Percentiles rank a stretch among this genome's conserved stretches.
Conservation (phyloP, 35 echinoderm and acorn worm genomes). For the Heliocidaris erythrogramma region DNA sequence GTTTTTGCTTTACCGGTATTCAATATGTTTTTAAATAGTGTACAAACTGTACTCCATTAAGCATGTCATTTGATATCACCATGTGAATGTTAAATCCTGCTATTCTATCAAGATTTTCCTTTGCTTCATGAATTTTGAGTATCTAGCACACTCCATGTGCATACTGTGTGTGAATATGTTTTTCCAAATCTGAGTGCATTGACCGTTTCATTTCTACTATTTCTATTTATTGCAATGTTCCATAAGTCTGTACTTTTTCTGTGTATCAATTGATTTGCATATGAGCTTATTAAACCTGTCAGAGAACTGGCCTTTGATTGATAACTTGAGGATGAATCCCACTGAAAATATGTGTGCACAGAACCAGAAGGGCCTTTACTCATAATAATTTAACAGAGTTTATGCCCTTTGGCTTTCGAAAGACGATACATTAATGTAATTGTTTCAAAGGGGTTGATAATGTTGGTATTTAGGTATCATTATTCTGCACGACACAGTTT, state of each 20-base stretch:
- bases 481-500: background rate
- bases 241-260: background rate
- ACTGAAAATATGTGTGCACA: background rate
- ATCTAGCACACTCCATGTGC: background rate
- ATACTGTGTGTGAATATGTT: background rate
- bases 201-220: background rate
- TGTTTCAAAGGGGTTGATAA: background rate
- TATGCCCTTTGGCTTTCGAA: no score
- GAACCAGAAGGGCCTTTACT: no score
- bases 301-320: background rate
- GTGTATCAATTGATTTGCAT: background rate
- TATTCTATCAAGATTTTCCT: background rate
- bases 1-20: no score
- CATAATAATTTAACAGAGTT: no score
- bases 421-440: background rate
- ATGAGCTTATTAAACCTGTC: background rate
- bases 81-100: background rate
- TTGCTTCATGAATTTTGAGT: background rate
- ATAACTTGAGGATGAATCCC: background rate
- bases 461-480: background rate
- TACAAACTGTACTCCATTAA: background rate
- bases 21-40: background rate
- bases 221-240: slow-evolving; percentile 18
- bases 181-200: background rate
- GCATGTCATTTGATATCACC: background rate